Base-by-base conservation (phyloP, 2,113 vertebrate genomes). In the Athene noctua region DNA sequence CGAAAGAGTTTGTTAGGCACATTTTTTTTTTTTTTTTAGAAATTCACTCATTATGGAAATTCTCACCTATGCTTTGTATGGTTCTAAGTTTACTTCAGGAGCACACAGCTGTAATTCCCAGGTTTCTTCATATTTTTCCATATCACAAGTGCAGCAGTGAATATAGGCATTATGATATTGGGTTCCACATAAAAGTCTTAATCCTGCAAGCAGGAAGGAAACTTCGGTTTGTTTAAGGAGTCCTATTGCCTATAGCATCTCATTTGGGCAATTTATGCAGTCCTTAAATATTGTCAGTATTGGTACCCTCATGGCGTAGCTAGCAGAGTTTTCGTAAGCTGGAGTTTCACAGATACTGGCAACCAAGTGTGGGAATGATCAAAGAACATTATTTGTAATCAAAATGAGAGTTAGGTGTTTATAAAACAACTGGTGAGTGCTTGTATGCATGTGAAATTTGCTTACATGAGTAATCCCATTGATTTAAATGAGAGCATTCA, bases 361-460 rank as follows among this genome's bases (percentile, higher is more conserved):
- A 78, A 38, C 38, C 62, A 32, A 92, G 49, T 68, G 73, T 46
- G 29, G 66, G 70, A 84, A 26, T 0, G 34, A 95, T 97, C 88
- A 95, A 94, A 95, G 92, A 80, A 36, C 61, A 77, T 85, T 92
- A 89, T 95, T 94, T 87, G 83, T 92, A 92, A 94, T 91, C 94
- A 95, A 89, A 94, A 95, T 68, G 46, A 62, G 86, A 89, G 73
- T 79, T 91, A 88, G 58, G 59, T 88, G 92, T 94, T 91, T 92
- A 86, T 79, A 89, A 87, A 95, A 94, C 88, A 91, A 95, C 62
- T 57, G 79, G 40, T 92, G 89, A 73, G 74, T 68, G 66, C 91
- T 77, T 80, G 78, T 51, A 32, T 75, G 84, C 89, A 72, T 77
- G 80, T 75, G 78, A 77, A 88, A 94, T 92, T 92, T 95, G 88